Percentiles rank a stretch among this genome's conserved stretches.
Evolutionary conservation across 1,140 invertebrate genomes (phyloP).

Genomic region (Drosophila teissieri): DNA sequence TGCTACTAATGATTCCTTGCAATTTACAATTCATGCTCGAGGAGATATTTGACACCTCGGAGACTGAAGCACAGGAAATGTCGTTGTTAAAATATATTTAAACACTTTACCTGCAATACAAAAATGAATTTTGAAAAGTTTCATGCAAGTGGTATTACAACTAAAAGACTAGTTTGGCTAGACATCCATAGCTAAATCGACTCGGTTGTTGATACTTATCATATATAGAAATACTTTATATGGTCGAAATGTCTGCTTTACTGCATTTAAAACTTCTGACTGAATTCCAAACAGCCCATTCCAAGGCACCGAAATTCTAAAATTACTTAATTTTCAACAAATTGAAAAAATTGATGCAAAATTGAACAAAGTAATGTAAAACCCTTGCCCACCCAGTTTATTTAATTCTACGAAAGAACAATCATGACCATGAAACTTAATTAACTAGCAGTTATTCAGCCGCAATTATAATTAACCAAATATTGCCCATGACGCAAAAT

Average conservation of each 20-base stretch:
- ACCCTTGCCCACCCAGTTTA: background rate
- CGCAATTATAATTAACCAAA: conserved; percentile 67
- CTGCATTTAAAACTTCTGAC: no score
- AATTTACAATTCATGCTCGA: no score
- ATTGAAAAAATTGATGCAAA: no score
- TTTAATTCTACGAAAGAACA: background rate
- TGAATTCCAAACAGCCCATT: no score
- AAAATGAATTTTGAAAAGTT: no score
- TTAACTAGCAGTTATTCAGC: conserved; percentile 66
- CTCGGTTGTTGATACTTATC: no score
- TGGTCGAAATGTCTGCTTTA: no score
- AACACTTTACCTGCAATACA: background rate
- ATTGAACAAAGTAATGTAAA: background rate
- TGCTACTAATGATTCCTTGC: background rate
- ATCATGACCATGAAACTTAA: conserved; percentile 51
- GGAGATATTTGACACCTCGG: background rate
- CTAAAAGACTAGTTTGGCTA: no score
- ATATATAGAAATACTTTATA: no score
- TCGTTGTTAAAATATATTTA: background rate
- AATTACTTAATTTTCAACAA: background rate
- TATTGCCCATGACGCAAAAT: conserved; percentile 11
- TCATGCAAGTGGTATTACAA: no score
- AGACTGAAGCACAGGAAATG: background rate
- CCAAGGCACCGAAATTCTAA: background rate
- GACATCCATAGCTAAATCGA: no score